A percentile compares a stretch with the other conserved stretches of the same genome.
phyloP scores from a whole-genome alignment of 1,140 invertebrate species.

The Holotrichia oblita region DNA sequence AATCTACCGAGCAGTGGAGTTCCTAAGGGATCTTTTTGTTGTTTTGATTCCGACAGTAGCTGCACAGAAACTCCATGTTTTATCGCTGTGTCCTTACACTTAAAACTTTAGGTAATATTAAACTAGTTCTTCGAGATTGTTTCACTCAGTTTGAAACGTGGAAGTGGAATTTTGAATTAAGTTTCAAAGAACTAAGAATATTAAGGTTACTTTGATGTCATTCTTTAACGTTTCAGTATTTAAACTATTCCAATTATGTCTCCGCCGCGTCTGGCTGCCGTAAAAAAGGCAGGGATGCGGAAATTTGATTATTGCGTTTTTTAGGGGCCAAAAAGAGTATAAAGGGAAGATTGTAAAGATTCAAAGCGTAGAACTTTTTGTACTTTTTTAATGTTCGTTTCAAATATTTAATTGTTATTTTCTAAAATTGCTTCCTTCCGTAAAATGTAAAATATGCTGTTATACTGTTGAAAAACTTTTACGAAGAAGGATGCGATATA shows the following conservation, averaged over 20 bases:
- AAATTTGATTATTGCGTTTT: conserved; percentile 1
- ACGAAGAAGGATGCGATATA: too few relatives aligned
- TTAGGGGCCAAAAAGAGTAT: too few relatives aligned
- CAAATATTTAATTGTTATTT: too few relatives aligned
- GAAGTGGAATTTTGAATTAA: conserved; percentile 26
- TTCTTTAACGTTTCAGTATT: conserved; percentile 16
- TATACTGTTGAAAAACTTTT: too few relatives aligned
- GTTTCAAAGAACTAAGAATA: conserved; percentile 33
- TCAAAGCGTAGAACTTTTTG: too few relatives aligned
- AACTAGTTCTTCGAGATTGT: conserved; percentile 15
- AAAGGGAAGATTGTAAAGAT: too few relatives aligned
- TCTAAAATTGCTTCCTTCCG: too few relatives aligned
- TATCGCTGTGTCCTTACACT: conserved; percentile 5
- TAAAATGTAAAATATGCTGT: too few relatives aligned
- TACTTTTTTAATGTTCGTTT: too few relatives aligned
- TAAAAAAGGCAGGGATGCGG: not conserved
- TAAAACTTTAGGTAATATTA: conserved; percentile 28
- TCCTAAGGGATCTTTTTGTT: not conserved
- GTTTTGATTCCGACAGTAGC: conserved; percentile 9
- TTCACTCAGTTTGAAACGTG: conserved; percentile 24
- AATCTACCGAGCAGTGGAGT: not conserved
- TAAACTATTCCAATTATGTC: conserved; percentile 31
- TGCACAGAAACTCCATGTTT: conserved; percentile 20
- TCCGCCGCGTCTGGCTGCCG: not conserved
- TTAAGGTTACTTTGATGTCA: conserved; percentile 30